Evolutionary conservation across 2,888 invertebrate genomes (phyloP), one percentile per base, ranked within the genome.

Genomic region (Nomada flava): DNA sequence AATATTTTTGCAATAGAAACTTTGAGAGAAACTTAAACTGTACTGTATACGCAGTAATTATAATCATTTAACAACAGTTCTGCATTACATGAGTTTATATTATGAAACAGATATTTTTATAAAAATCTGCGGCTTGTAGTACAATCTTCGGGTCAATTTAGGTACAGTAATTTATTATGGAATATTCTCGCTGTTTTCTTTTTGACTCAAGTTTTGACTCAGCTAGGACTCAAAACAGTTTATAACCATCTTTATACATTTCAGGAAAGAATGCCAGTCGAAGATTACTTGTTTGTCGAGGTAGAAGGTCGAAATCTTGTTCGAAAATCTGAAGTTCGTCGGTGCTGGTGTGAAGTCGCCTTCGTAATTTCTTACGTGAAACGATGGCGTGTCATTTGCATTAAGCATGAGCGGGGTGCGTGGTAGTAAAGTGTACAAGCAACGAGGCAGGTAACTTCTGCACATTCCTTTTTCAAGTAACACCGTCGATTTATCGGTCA

Each of bases 301-400:
- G 7, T 26, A 13, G 29, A 52, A 65, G 65, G 65, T 65, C 29
- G 65, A 65, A n/a, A 52, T 50, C 50, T 29, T 65, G 29, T n/a
- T n/a, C 29, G 29, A 50, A 50, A n/a, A 2, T n/a, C 29, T 50
- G 29, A 13, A 29, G 29, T 7, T 52, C 26, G n/a, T 0, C n/a
- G 50, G 2, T 65, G n/a, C 29, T 52, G 29, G 13, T 13, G 29
- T 10, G 65, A 65, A 52, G 65, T 23, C 11, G 15, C 3, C 13
- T 26, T 50, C 13, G 29, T n/a, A 52, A 52, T 65, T 65, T 9
- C 29, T 29, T n/a, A 13, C 18, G 50, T 26, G 50, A 50, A 64
- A 50, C 26, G 11, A 50, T 26, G n/a, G 50, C 50, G 29, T 65
- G 11, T n/a, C 29, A 26, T 50, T 65, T 65, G 29, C 65, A 65